Evolutionary conservation across 2,113 vertebrate species (phyloP).

Genomic region (Mola mola): DNA sequence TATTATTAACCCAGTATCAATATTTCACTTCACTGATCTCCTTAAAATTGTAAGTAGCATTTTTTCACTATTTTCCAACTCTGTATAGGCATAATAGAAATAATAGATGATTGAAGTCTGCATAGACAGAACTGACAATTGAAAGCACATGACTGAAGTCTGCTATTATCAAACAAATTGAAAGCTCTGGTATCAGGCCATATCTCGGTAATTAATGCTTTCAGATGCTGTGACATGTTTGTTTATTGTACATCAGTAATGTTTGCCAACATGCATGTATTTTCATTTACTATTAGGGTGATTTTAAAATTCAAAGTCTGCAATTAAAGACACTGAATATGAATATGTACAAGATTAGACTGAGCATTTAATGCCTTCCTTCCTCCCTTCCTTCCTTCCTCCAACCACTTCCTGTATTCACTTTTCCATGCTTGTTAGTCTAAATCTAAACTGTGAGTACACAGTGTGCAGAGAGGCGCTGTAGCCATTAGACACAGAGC

Average conservation of each 20-base stretch:
- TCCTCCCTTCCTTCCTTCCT: conserved; percentile 12
- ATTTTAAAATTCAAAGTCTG: too few species aligned
- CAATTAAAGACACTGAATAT: too few species aligned
- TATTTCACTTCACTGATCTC: too few species aligned
- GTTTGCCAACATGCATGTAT: too few species aligned
- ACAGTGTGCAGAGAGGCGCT: conserved; percentile 60
- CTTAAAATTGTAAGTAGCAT: too few species aligned
- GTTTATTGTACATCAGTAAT: too few species aligned
- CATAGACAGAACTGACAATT: too few species aligned
- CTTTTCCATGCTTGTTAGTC: conserved; percentile 47
- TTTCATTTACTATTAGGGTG: too few species aligned
- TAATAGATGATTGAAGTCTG: too few species aligned
- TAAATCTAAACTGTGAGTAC: conserved; percentile 59
- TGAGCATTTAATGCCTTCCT: conserved; percentile 1
- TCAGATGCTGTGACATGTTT: neutral
- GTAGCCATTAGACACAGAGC: conserved; percentile 80
- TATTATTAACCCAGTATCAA: too few species aligned
- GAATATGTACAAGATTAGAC: neutral
- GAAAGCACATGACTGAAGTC: neutral
- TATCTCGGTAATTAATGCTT: neutral
- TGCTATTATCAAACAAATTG: neutral
- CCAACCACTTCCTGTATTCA: conserved; percentile 51
- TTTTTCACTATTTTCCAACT: too few species aligned
- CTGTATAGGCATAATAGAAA: too few species aligned
- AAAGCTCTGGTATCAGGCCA: neutral